phyloP scores from a whole-genome alignment of 2,113 vertebrate genomes.

The Silurus glanis region DNA sequence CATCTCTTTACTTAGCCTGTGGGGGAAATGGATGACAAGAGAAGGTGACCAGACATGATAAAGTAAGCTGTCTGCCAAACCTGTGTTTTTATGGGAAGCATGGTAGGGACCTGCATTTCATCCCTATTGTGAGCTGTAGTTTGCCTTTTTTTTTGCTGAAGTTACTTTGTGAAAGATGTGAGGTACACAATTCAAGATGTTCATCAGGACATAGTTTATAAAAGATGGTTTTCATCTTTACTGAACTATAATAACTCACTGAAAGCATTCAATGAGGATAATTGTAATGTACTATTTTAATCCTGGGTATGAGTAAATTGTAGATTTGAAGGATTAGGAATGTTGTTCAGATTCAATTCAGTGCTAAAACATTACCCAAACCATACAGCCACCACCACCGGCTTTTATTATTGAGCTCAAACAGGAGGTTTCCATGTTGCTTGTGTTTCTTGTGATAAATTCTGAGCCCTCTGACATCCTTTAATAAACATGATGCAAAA shows the following conservation, averaged over 20 bases:
- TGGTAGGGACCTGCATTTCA: background rate
- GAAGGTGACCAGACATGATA: conserved; percentile 35
- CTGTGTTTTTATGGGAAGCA: background rate
- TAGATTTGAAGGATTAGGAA: background rate
- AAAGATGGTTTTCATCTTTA: background rate
- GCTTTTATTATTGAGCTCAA: background rate
- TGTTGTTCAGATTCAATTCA: background rate
- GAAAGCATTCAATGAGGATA: background rate
- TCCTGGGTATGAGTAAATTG: background rate
- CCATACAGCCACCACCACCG: background rate
- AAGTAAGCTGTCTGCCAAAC: conserved; percentile 11
- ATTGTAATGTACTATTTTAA: background rate
- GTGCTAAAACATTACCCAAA: background rate
- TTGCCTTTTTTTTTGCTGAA: background rate
- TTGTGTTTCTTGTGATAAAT: no score
- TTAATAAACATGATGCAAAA: background rate
- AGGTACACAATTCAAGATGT: background rate
- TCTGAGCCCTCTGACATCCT: no score
- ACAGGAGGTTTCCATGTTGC: no score
- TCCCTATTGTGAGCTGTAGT: background rate
- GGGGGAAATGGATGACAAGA: conserved; percentile 34
- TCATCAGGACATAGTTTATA: background rate
- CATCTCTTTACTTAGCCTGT: conserved; percentile 22
- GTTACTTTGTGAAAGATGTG: background rate
- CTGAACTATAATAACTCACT: background rate